phyloP scores from a whole-genome alignment of 2,113 vertebrate species.

The Myodes glareolus region DNA sequence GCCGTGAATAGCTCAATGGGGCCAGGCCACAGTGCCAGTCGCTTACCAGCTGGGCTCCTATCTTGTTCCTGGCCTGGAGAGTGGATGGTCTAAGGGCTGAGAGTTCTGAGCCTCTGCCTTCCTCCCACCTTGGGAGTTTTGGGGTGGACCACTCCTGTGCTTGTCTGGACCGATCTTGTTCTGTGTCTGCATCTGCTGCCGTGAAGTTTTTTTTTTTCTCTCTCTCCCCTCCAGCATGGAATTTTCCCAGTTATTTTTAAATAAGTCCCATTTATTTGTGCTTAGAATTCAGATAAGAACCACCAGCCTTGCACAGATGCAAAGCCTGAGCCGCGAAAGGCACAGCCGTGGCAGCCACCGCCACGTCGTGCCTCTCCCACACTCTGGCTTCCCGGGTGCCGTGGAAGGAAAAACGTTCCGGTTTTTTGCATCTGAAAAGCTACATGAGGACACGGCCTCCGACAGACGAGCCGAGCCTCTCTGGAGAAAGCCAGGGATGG shows the following conservation, averaged over 20 bases:
- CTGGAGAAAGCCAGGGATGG: neutral
- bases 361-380: neutral
- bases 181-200: slow-evolving; percentile 14
- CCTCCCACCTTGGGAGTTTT: neutral
- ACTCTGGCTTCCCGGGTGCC: neutral
- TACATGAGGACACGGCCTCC: neutral
- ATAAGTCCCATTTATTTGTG: slow-evolving; percentile 65
- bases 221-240: neutral
- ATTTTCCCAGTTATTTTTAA: slow-evolving; percentile 74
- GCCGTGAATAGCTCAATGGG: neutral
- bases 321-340: slow-evolving; percentile 22
- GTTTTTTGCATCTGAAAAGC: slow-evolving; percentile 1
- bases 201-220: neutral
- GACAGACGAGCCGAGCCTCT: slow-evolving; percentile 21
- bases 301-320: slow-evolving; percentile 56
- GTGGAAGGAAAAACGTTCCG: neutral
- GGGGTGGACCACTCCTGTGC: neutral
- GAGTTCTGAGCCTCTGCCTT: neutral
- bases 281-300: slow-evolving; percentile 65
- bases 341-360: neutral
- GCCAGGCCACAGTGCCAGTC: neutral
- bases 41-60: neutral
- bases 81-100: neutral
- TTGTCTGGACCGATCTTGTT: neutral
- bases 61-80: neutral